Base-by-base conservation (phyloP, 2,113 vertebrate species). In the Eurypyga helias region DNA sequence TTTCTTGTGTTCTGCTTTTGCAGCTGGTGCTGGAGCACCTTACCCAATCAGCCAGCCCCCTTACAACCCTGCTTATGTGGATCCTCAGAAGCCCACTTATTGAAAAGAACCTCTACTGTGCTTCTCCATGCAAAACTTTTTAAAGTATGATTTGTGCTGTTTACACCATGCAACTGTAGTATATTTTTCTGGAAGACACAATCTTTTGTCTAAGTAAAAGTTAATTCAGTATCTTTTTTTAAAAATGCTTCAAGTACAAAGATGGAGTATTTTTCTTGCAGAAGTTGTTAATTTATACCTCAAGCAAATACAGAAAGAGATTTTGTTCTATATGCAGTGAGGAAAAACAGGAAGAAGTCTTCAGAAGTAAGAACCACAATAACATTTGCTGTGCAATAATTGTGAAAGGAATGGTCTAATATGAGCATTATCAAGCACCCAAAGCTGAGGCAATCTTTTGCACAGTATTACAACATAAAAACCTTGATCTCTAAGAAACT, bases 51-150 rank as follows among this genome's bases (percentile, higher is more conserved):
- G 80, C 83, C 99, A 99, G 92, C 98, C 98, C 19, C 98, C 99
- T 6, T 99, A 98, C 97, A 99, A 99, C 96, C 99, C 99, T 7
- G 98, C 98, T 34, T 99, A 97, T n/a, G 18, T 99, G 96, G 98
- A 99, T 51, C 95, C 98, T 65, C 98, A 98, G 17, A 98, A 98
- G 97, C 96, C 96, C 25, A 95, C 87, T 65, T 98, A 98, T 90
- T 95, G 96, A 98, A 93, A 65, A 78, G 78, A 65, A 83, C 81
- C 67, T 49, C 83, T 85, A 2, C 83, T 67, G 18, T 75, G 51
- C 24, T 66, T 70, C 95, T 93, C 21, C 75, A 62, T 73, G 77
- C 61, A 88, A 88, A 93, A 91, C 72, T 83, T 92, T 34, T 57
- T 13, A 45, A 94, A 83, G 38, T 90, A 26, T 88, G 14, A 62